Conservation (phyloP, 2,888 invertebrate species). For the Drosophila dives region DNA sequence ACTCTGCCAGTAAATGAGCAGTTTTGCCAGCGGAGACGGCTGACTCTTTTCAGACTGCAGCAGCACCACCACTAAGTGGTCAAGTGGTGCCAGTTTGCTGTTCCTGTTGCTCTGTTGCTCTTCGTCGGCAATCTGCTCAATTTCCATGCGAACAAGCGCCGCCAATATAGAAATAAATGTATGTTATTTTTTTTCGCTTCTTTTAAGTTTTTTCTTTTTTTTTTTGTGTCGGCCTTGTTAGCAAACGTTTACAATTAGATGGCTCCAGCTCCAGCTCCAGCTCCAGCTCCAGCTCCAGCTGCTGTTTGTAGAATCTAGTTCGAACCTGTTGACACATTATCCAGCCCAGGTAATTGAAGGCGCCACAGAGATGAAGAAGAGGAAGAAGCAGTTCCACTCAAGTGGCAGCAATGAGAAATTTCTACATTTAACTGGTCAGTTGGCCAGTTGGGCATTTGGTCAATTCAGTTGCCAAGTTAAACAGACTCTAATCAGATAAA, state of each 20-base stretch:
- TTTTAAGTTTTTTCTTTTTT: slow-evolving; percentile 5
- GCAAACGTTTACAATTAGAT: slow-evolving; percentile 73
- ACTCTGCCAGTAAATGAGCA: slow-evolving; percentile 66
- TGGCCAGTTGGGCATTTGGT: slow-evolving; percentile 57
- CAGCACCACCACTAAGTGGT: slow-evolving; percentile 41
- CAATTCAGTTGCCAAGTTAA: slow-evolving; percentile 35
- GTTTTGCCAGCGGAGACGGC: slow-evolving; percentile 32
- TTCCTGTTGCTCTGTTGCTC: not conserved
- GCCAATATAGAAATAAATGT: slow-evolving; percentile 47
- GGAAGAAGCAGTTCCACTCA: not conserved
- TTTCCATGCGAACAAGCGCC: slow-evolving; percentile 63
- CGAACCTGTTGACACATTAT: slow-evolving; percentile 58
- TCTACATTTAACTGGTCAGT: slow-evolving; percentile 20
- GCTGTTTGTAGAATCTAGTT: slow-evolving; percentile 10
- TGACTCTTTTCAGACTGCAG: not conserved
- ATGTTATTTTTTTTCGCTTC: slow-evolving; percentile 37
- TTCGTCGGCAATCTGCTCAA: slow-evolving; percentile 17
- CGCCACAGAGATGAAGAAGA: slow-evolving; percentile 30
- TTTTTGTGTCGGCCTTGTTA: slow-evolving; percentile 50
- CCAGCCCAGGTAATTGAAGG: slow-evolving; percentile 49
- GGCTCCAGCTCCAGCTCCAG: slow-evolving; percentile 8
- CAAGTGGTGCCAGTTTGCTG: slow-evolving; percentile 26
- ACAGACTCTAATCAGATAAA: slow-evolving; percentile 71
- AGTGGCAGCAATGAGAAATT: not conserved
- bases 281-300: not conserved